Conservation (phyloP, 1,140 invertebrate genomes). For the Tenebrio molitor region DNA sequence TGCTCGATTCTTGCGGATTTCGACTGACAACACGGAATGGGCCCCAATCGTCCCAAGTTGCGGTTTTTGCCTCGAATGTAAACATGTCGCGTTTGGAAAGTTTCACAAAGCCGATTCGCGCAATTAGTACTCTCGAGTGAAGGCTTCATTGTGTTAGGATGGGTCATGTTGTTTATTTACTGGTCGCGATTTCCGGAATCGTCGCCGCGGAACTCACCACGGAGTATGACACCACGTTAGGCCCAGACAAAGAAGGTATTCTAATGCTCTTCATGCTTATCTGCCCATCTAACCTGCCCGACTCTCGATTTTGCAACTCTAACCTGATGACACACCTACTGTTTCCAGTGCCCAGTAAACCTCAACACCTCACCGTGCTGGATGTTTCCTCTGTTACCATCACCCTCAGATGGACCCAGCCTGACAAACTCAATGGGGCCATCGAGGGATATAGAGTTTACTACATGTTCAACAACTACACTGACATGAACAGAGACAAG, state of each 20-base stretch:
- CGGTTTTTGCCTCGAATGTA: background rate
- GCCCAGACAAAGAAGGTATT: slow-evolving; percentile 16
- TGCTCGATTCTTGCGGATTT: slow-evolving; percentile 28
- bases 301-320: background rate
- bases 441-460: slow-evolving; percentile 80
- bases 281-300: background rate
- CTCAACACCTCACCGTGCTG: slow-evolving; percentile 82
- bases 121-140: slow-evolving; percentile 33
- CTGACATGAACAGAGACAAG: slow-evolving; percentile 74
- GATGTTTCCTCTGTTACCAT: slow-evolving; percentile 83
- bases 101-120: background rate
- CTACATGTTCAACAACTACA: slow-evolving; percentile 78
- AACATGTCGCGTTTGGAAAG: slow-evolving; percentile 31
- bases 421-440: slow-evolving; percentile 78
- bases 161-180: slow-evolving; percentile 63
- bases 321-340: slow-evolving; percentile 55
- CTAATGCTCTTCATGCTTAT: slow-evolving; percentile 5
- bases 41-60: background rate
- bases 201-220: slow-evolving; percentile 53
- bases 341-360: slow-evolving; percentile 80
- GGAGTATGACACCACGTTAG: slow-evolving; percentile 51
- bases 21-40: slow-evolving; percentile 8
- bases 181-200: slow-evolving; percentile 55
- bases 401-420: slow-evolving; percentile 83
- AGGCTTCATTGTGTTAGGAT: slow-evolving; percentile 56